These are phyloP conservation scores for Petrosia ficiformis DNA, from an alignment of 37 sponge, comb jelly and placozoan genomes.

Conservation along the genomic window DNA sequence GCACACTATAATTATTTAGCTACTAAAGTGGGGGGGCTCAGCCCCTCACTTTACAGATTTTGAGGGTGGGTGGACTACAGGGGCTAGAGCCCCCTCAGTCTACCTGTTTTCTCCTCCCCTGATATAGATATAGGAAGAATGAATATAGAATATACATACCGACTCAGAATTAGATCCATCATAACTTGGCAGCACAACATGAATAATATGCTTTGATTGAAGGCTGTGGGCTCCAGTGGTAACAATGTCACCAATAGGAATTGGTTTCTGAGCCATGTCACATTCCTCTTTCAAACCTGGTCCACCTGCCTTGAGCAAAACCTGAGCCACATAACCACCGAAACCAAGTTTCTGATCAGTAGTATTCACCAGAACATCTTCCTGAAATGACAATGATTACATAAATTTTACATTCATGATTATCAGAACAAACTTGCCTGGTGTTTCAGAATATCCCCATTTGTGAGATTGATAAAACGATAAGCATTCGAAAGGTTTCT, in stretches of 20 bases:
- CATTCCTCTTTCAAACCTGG: conserved; percentile 52
- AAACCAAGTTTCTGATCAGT: not conserved
- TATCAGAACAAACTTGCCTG: not conserved
- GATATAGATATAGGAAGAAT: too few relatives aligned
- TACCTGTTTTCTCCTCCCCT: too few relatives aligned
- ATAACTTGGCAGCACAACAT: conserved; percentile 39
- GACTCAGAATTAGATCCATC: conserved; percentile 27
- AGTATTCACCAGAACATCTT: not conserved
- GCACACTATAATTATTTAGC: too few relatives aligned
- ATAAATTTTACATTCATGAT: not conserved
- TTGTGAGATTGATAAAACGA: too few relatives aligned
- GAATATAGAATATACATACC: too few relatives aligned
- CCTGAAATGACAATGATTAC: not conserved
- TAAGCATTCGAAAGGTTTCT: too few relatives aligned
- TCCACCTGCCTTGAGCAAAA: conserved; percentile 50
- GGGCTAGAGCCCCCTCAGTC: too few relatives aligned
- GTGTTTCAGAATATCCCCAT: too few relatives aligned
- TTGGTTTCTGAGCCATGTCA: conserved; percentile 11
- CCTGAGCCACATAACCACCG: conserved; percentile 34
- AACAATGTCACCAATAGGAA: conserved; percentile 46
- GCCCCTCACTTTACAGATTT: too few relatives aligned
- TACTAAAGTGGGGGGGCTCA: too few relatives aligned
- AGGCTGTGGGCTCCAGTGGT: conserved; percentile 37
- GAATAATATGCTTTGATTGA: conserved; percentile 41
- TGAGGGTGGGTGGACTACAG: too few relatives aligned